phyloP scores from a whole-genome alignment of 2,888 invertebrate species.

The Heliconius ethilla region DNA sequence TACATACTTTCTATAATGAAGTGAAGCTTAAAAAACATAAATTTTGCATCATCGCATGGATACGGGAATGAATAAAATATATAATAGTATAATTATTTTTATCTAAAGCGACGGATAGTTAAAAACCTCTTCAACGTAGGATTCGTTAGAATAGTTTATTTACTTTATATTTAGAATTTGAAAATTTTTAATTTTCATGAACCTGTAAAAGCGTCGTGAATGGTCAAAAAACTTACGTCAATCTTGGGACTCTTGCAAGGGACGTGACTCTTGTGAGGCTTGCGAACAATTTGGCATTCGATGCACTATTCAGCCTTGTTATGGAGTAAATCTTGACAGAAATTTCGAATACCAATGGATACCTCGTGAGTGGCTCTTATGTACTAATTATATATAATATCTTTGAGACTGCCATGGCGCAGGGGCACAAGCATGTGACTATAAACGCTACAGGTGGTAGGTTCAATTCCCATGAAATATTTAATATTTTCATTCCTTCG shows the following conservation, averaged over 20 bases:
- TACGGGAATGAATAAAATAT: too few relatives aligned
- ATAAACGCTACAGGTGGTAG: too few relatives aligned
- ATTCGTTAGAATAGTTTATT: not conserved
- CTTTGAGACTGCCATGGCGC: too few relatives aligned
- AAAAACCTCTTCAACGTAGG: not conserved
- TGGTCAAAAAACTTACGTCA: slow-evolving; percentile 75
- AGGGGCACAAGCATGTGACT: too few relatives aligned
- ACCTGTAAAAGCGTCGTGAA: slow-evolving; percentile 59
- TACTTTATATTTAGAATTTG: not conserved
- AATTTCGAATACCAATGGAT: slow-evolving; percentile 80
- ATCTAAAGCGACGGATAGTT: not conserved
- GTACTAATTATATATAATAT: not conserved
- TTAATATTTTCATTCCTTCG: too few relatives aligned
- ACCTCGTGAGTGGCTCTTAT: slow-evolving; percentile 58
- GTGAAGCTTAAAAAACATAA: too few relatives aligned
- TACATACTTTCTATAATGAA: not conserved
- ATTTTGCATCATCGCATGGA: too few relatives aligned
- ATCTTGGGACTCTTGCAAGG: slow-evolving; percentile 66
- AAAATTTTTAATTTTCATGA: slow-evolving; percentile 9
- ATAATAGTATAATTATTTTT: not conserved
- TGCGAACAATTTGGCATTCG: slow-evolving; percentile 64
- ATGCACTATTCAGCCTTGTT: slow-evolving; percentile 68
- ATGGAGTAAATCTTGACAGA: slow-evolving; percentile 73
- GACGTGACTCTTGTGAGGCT: slow-evolving; percentile 56
- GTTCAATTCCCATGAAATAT: too few relatives aligned